Conservation (phyloP, 2,888 invertebrate genomes). For the Lamellibrachia columna region DNA sequence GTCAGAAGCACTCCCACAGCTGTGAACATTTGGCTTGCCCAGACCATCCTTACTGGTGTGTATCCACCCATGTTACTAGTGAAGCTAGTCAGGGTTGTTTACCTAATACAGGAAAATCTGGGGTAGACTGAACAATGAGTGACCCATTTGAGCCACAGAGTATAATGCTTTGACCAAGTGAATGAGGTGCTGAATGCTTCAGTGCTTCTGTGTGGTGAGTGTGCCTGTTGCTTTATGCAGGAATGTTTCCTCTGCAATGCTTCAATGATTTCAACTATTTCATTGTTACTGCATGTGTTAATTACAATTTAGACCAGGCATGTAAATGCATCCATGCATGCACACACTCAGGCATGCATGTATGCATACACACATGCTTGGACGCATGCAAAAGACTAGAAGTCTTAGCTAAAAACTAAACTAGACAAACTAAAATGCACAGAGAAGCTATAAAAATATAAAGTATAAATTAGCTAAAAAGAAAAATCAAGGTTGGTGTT, state of each 20-base stretch:
- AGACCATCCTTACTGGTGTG: background rate
- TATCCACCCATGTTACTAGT: background rate
- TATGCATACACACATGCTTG: background rate
- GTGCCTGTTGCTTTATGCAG: background rate
- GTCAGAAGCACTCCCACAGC: background rate
- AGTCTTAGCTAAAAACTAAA: no score
- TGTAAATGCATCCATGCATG: background rate
- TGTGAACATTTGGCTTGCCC: background rate
- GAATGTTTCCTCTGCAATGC: background rate
- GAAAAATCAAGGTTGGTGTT: no score
- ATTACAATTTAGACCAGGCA: background rate
- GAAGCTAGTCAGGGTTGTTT: background rate
- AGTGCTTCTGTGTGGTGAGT: background rate
- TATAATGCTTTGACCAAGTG: background rate
- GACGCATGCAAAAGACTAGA: background rate
- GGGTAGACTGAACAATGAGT: background rate
- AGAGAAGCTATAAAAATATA: no score
- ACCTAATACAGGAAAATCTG: background rate
- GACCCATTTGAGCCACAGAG: background rate
- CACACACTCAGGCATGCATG: background rate
- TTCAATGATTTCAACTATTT: background rate
- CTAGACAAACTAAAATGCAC: no score
- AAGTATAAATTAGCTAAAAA: no score
- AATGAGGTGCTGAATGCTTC: background rate
- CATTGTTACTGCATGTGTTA: background rate